phyloP scores from a whole-genome alignment of 2,888 invertebrate species.

The Clusia tigrina region DNA sequence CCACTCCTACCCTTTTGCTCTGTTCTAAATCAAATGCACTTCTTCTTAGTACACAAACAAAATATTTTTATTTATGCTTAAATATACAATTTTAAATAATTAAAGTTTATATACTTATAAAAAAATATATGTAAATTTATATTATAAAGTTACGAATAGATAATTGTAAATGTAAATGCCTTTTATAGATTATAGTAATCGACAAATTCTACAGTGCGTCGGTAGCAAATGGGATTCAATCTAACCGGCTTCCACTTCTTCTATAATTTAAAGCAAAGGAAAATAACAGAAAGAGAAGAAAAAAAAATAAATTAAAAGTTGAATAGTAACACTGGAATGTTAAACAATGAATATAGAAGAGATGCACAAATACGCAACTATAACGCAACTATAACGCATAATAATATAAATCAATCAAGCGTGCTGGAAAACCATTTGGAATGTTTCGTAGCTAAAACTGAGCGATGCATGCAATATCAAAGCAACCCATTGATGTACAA shows the following conservation, averaged over 20 bases:
- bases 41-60: too few species aligned
- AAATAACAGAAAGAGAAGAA: conserved; percentile 18
- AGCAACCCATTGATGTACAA: not conserved
- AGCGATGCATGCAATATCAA: not conserved
- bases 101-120: too few species aligned
- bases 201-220: conserved; percentile 62
- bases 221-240: conserved; percentile 63
- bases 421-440: not conserved
- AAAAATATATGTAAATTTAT: too few species aligned
- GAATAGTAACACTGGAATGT: not conserved
- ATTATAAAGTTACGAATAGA: too few species aligned
- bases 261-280: conserved; percentile 36
- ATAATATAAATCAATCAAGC: not conserved
- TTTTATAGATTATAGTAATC: conserved; percentile 60
- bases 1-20: too few species aligned
- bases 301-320: not conserved
- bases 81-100: too few species aligned
- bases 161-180: too few species aligned
- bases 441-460: not conserved
- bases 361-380: not conserved
- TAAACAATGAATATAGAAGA: not conserved
- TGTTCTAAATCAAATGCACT: too few species aligned
- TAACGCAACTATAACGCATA: not conserved
- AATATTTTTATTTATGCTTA: too few species aligned
- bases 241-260: conserved; percentile 65